These are phyloP conservation scores for Polyploca ridens DNA, from an alignment of 2,888 invertebrate genomes.

Conservation along the genomic window DNA sequence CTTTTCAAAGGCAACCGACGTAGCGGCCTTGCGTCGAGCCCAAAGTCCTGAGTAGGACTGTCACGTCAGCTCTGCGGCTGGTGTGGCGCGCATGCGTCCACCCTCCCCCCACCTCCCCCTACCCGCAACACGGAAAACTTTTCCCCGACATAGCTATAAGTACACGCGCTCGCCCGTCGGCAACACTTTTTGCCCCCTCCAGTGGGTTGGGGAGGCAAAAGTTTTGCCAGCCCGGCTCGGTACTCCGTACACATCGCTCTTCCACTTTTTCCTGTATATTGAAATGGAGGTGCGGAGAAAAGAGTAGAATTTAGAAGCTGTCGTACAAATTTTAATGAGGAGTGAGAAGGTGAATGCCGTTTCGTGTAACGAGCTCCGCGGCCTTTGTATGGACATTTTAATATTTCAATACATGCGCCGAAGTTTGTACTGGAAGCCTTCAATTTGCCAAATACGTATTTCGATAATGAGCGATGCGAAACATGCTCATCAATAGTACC, in stretches of 20 bases:
- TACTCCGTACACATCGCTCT: constrained; percentile 82
- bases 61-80: constrained; percentile 71
- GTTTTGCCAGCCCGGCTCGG: constrained; percentile 79
- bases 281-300: constrained; percentile 84
- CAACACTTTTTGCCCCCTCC: constrained; percentile 83
- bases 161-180: constrained; percentile 78
- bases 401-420: constrained; percentile 49
- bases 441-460: constrained; percentile 38
- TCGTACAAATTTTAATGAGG: constrained; percentile 84
- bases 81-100: constrained; percentile 71
- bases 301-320: constrained; percentile 84
- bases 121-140: constrained; percentile 85
- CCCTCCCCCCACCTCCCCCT: constrained; percentile 58
- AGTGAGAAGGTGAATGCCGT: constrained; percentile 72
- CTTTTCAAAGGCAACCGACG: constrained; percentile 31
- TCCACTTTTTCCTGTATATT: constrained; percentile 85
- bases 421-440: constrained; percentile 41
- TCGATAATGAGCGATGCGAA: constrained; percentile 33
- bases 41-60: constrained; percentile 74
- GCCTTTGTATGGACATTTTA: constrained; percentile 61
- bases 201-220: constrained; percentile 76
- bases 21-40: constrained; percentile 50
- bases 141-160: constrained; percentile 82
- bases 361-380: constrained; percentile 64
- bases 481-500: neutral